Evolutionary conservation across 2,888 invertebrate genomes (phyloP), one percentile per base, ranked within the genome.

Genomic region (Hylaea fasciaria): DNA sequence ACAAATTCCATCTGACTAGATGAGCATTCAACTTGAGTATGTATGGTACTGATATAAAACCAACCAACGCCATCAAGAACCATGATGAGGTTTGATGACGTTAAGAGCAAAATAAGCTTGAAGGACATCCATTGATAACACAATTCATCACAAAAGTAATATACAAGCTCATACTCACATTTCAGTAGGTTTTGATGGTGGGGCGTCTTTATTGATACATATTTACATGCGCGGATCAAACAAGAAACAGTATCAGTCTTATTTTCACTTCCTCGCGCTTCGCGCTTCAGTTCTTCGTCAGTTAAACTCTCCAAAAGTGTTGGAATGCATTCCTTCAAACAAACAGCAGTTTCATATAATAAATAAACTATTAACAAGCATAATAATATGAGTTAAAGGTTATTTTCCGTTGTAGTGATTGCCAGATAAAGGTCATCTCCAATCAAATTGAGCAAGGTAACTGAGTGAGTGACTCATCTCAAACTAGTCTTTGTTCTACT

Each of bases 231-330:
- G 89, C 98, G 97, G 66, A 99, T 97, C 83, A 99, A 97, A 70
- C 97, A 96, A 65, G 98, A 98, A 70, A 99, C 96, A 51, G 97
- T 97, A 90, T 99, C 99, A 85, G 98, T 98, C 91, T 98, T 98
- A 66, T 97, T 97, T 88, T 98, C 98, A 80, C 96, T 96, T 13
- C 94, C 94, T 82, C 98, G 97, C 4, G 98, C 97, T 91, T 99
- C 99, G 73, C 97, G 96, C 84, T 99, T 99, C 62, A 99, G 88
- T 83, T 99, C 98, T 67, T 98, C 98, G 85, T 99, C 98, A 17
- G 98, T 97, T 78, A 99, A 93, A 87, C 97, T 96, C 82, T 98
- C 97, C 81, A 99, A 92, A 79, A 98, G 95, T 77, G 95, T 95
- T 65, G 98, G 96, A 71, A 98, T 96, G 87, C 97, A 96, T 93